phyloP scores from a whole-genome alignment of 37 sponge, comb jelly and placozoan species.

The Aplysina aerophoba region DNA sequence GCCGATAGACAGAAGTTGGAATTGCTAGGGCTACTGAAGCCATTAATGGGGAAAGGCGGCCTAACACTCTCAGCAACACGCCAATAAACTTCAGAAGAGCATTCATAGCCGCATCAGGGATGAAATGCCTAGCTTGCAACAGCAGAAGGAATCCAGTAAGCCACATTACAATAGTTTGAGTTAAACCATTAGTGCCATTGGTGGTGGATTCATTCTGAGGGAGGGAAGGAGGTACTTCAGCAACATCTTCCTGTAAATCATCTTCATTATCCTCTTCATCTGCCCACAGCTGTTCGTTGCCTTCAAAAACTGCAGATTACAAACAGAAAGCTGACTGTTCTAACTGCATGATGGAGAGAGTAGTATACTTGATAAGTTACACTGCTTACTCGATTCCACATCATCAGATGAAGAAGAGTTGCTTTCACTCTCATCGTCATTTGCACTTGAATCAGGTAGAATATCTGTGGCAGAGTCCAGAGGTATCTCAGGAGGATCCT shows the following conservation, averaged over 20 bases:
- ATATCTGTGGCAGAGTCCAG: not conserved
- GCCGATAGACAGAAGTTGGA: not conserved
- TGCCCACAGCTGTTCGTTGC: not conserved
- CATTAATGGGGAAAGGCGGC: not conserved
- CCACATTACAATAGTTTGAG: slow-evolving; percentile 2
- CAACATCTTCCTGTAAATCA: not conserved
- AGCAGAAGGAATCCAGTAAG: slow-evolving; percentile 19
- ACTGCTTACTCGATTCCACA: slow-evolving; percentile 5
- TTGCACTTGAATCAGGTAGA: not conserved
- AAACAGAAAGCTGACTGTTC: too few relatives aligned
- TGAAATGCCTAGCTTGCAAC: slow-evolving; percentile 19
- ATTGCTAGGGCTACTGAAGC: not conserved
- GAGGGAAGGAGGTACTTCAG: not conserved
- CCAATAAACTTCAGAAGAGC: slow-evolving; percentile 11
- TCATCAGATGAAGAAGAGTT: not conserved
- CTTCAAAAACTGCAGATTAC: not conserved
- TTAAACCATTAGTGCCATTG: not conserved
- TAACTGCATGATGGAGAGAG: too few relatives aligned
- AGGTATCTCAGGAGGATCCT: not conserved
- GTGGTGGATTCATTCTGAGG: not conserved
- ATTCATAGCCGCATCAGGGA: slow-evolving; percentile 39
- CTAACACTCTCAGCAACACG: slow-evolving; percentile 11
- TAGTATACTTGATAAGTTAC: too few relatives aligned
- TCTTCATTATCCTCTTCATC: not conserved
- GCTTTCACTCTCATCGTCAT: not conserved